A percentile compares a stretch with the other conserved stretches of the same genome.
Evolutionary conservation across 2,888 invertebrate species (phyloP).

Genomic region (Meteorus colon): DNA sequence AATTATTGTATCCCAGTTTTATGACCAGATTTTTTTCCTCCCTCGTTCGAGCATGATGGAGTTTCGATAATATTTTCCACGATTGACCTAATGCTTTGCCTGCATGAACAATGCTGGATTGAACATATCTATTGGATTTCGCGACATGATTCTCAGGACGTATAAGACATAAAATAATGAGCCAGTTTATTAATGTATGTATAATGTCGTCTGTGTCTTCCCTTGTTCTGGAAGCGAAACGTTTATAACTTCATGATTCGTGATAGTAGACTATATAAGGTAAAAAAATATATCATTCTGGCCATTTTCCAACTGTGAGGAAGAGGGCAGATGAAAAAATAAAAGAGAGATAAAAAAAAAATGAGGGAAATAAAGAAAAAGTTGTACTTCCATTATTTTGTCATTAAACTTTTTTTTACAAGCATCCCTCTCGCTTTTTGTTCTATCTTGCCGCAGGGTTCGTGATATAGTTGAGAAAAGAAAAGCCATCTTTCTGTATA

Average conservation of each 20-base stretch:
- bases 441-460: constrained; percentile 1
- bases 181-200: not conserved
- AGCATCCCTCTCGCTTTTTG: constrained; percentile 36
- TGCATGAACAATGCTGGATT: too few species aligned
- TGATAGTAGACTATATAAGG: constrained; percentile 43
- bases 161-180: not conserved
- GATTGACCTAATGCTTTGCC: too few species aligned
- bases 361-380: constrained; percentile 17
- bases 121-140: too few species aligned
- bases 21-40: too few species aligned
- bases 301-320: constrained; percentile 56
- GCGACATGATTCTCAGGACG: too few species aligned
- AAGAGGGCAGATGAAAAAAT: constrained; percentile 18
- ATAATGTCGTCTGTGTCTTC: not conserved
- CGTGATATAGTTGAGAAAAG: not conserved
- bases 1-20: too few species aligned
- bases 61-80: too few species aligned
- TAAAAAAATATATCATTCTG: constrained; percentile 52
- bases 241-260: constrained; percentile 25
- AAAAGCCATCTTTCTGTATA: not conserved
- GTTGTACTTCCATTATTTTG: constrained; percentile 60
- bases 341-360: constrained; percentile 24
- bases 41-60: too few species aligned
- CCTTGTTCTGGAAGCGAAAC: not conserved
- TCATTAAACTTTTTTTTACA: constrained; percentile 60